These are phyloP conservation scores for Bombus turneri DNA, from an alignment of 1,140 invertebrate genomes.

Conservation along the genomic window DNA sequence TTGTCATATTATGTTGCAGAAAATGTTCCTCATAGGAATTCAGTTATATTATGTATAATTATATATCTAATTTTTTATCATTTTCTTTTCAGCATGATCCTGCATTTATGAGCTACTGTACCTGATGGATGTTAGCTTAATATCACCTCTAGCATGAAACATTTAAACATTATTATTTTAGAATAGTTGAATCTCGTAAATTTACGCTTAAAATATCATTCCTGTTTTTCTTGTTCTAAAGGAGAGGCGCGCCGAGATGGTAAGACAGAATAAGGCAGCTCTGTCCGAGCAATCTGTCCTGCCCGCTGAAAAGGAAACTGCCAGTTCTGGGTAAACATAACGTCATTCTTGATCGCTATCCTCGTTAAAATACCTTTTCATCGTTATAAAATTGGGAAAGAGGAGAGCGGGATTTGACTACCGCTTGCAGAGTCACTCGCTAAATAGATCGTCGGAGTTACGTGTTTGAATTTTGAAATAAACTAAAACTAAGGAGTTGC, in stretches of 20 bases:
- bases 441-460: constrained; percentile 45
- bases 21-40: background rate
- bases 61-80: constrained; percentile 2
- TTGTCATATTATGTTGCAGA: constrained; percentile 52
- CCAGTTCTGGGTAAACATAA: constrained; percentile 84
- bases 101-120: constrained; percentile 33
- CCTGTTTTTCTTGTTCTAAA: constrained; percentile 79
- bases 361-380: constrained; percentile 44
- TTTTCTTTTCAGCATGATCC: constrained; percentile 52
- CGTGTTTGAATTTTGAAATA: constrained; percentile 46
- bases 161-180: constrained; percentile 17
- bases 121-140: constrained; percentile 50
- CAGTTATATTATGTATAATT: constrained; percentile 5
- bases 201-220: background rate
- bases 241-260: constrained; percentile 92
- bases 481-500: constrained; percentile 28
- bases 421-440: constrained; percentile 45
- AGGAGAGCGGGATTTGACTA: constrained; percentile 34
- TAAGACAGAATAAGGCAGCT: constrained; percentile 92
- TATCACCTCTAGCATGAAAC: constrained; percentile 55
- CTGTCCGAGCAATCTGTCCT: constrained; percentile 73
- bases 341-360: constrained; percentile 22
- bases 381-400: constrained; percentile 42
- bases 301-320: constrained; percentile 81
- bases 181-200: background rate